Evolutionary conservation across 2,113 vertebrate genomes (phyloP).

Genomic region (Gracilinanus agilis): DNA sequence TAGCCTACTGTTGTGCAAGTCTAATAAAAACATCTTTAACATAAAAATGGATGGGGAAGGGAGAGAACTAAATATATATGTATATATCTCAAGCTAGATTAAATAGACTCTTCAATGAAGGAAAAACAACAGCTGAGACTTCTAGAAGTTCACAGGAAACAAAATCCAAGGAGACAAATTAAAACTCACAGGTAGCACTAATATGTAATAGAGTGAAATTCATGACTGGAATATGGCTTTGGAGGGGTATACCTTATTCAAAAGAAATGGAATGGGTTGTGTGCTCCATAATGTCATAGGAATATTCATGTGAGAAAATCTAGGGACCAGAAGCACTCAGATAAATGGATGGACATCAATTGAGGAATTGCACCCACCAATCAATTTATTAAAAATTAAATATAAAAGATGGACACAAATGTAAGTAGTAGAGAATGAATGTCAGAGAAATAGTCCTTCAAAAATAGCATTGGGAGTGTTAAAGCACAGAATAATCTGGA

Average conservation of each 20-base stretch:
- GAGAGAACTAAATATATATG: background rate
- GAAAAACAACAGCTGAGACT: background rate
- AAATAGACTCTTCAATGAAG: background rate
- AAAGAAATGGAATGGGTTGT: background rate
- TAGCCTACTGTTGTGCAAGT: background rate
- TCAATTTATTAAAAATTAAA: background rate
- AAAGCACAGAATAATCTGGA: background rate
- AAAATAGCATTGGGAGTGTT: background rate
- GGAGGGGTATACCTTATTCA: background rate
- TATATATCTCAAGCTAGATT: background rate
- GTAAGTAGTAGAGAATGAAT: background rate
- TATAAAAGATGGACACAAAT: background rate
- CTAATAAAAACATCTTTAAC: background rate
- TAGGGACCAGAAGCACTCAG: background rate
- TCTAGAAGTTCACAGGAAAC: background rate
- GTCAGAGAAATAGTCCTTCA: background rate
- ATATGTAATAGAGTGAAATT: background rate
- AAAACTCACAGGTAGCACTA: background rate
- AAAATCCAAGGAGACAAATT: background rate
- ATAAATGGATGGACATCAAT: background rate
- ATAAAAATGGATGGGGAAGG: background rate
- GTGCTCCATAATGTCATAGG: background rate
- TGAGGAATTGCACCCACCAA: background rate
- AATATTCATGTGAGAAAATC: background rate
- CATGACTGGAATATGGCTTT: background rate